Evolutionary conservation across 2,797 vertebrate genomes (phyloP), one percentile per base, ranked within the genome.

Genomic region (Pogonophryne albipinna): DNA sequence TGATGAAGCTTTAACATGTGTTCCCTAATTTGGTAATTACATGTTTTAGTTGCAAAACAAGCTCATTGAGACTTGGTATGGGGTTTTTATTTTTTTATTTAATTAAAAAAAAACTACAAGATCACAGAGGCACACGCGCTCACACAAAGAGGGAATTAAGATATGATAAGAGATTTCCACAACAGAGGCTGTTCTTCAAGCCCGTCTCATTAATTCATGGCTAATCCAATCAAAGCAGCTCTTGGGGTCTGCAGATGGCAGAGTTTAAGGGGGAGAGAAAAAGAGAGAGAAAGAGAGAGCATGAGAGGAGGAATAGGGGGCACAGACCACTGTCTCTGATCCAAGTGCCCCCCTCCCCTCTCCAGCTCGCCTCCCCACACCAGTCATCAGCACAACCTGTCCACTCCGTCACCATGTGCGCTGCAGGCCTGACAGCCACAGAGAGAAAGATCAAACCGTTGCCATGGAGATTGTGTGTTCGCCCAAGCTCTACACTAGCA

Each of bases 401-500:
- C 87, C 88, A 82, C 87, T 94, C 89, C 42, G 82, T 94, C 91
- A 92, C 91, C 87, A 83, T 84, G 88, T 87, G 90, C 49, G 55
- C 82, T 83, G 85, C 89, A 89, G 85, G 82, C 89, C 91, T 87
- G 93, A 94, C 91, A 92, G 89, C 82, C 84, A 81, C 77, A 68
- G 77, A 90, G 81, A 91, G 83, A 91, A 89, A 90, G 90, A 92
- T 93, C 92, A 92, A 91, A 92, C 87, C 56, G 94, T 95, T 94
- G 85, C 94, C 92, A 95, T 95, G 93, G 95, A 91, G 91, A 96
- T 91, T 56, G 89, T 91, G 91, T 93, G 94, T 94, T 94, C 91
- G 87, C 83, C 91, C 84, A 85, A 90, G 89, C 90, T 80, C 76
- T 84, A 86, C 78, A 63, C 80, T 64, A 46, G 58, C 87, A 91